A percentile compares a stretch with the other conserved stretches of the same genome.
Conservation (phyloP, 2,113 vertebrate genomes). For the Calypte anna region DNA sequence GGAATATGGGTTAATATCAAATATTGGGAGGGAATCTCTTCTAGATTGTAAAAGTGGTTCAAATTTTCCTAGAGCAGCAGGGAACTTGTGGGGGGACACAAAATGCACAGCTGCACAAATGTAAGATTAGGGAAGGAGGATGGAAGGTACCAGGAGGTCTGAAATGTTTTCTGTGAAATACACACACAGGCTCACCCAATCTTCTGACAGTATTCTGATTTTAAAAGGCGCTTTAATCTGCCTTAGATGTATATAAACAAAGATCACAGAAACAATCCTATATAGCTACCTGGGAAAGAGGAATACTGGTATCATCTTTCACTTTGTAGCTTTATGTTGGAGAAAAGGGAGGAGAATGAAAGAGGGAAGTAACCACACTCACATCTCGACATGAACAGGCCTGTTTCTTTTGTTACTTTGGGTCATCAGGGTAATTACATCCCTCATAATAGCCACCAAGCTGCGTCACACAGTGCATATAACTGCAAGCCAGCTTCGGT, state of each 20-base stretch:
- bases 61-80: not conserved
- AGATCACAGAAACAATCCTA: not conserved
- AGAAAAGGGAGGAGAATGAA: not conserved
- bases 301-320: not conserved
- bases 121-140: not conserved
- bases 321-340: not conserved
- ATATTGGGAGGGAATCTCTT: not conserved
- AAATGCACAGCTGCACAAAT: not conserved
- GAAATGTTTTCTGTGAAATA: not conserved
- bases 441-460: not conserved
- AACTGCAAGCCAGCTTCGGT: not conserved
- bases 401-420: not conserved
- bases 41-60: not conserved
- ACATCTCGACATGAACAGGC: not conserved
- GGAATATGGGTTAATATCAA: not conserved
- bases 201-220: not conserved
- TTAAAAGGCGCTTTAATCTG: slow-evolving; percentile 8
- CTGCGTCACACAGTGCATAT: fast-evolving
- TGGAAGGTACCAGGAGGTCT: not conserved
- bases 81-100: not conserved
- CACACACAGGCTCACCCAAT: not conserved
- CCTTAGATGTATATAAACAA: not conserved
- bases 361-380: not conserved
- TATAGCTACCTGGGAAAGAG: not conserved
- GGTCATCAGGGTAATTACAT: not conserved